phyloP scores from a whole-genome alignment of 2,113 vertebrate species.

The Oplegnathus fasciatus region DNA sequence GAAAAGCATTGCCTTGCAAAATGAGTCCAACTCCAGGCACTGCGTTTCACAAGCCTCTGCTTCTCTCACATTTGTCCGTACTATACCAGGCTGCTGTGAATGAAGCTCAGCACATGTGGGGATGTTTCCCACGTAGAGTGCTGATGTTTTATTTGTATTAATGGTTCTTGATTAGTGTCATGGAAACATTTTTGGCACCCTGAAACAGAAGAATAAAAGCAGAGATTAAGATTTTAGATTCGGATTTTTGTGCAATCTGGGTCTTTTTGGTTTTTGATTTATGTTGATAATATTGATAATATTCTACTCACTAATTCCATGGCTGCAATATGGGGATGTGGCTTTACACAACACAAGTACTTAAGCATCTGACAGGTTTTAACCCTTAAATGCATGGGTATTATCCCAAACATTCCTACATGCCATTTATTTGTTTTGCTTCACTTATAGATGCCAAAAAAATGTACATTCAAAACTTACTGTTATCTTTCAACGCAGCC shows the following conservation, averaged over 20 bases:
- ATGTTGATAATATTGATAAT: not conserved
- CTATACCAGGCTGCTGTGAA: constrained; percentile 6
- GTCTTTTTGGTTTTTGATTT: not conserved
- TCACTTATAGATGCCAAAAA: not conserved
- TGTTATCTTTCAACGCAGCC: not conserved
- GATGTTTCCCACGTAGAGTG: not conserved
- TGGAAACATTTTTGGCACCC: not conserved
- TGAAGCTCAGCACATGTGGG: not conserved
- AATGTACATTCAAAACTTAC: too few species aligned
- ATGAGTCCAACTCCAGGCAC: constrained; percentile 57
- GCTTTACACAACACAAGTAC: too few species aligned
- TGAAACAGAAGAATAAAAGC: not conserved
- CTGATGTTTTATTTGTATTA: not conserved
- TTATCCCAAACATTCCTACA: not conserved
- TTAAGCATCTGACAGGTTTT: not conserved
- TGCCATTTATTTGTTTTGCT: not conserved
- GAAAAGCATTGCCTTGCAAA: constrained; percentile 85
- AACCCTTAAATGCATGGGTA: not conserved
- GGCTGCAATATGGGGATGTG: too few species aligned
- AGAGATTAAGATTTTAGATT: not conserved
- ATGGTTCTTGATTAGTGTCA: not conserved
- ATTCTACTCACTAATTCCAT: too few species aligned
- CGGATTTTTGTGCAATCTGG: not conserved
- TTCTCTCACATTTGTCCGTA: constrained; percentile 46
- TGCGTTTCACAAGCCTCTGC: constrained; percentile 47